Base-by-base conservation (phyloP, 2,888 invertebrate species). In the Apamea anceps region DNA sequence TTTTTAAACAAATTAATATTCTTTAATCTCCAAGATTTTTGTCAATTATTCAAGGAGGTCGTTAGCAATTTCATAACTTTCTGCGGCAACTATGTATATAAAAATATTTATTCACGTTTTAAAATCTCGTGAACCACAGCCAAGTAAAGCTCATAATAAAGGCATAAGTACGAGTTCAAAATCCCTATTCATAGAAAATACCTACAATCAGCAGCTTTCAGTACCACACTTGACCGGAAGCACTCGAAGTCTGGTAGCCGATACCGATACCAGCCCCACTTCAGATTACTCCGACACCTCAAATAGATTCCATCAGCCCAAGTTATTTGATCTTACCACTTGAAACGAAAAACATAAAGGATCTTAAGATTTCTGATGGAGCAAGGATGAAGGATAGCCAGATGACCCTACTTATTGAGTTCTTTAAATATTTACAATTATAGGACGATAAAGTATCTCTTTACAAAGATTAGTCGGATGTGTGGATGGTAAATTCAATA, bases 281-380 rank as follows among this genome's bases (percentile, higher is more conserved):
- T 80, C 94, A 96, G 95, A 96, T 96, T 93, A 93, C 90, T 92
- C 88, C 92, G 93, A 95, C 96, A 95, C 96, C 96, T 96, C 93
- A 95, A 96, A 96, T 94, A 95, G 95, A 94, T 92, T 91, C 92
- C 92, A 93, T 92, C 88, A 91, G 89, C 86, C 91, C 84, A 92
- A 94, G 92, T 93, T 93, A 94, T 94, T 95, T 94, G 93, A 95
- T 95, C 93, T 94, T 77, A 90, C 96, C 95, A 96, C 96, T 96
- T 96, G 92, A 95, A 86, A 85, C 85, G 63, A 77, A 94, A 93
- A 91, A 84, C 85, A 72, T 86, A 77, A 81, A 84, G 80, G 75
- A 85, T 77, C 79, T 79, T 81, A 76, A 81, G 71, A 81, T 70
- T 70, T 81, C 78, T 84, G 86, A 81, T 73, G 48, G 18, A 80